Evolutionary conservation across 2,797 vertebrate genomes (phyloP), one percentile per base, ranked within the genome.

Genomic region (Cephalopachus bancanus): DNA sequence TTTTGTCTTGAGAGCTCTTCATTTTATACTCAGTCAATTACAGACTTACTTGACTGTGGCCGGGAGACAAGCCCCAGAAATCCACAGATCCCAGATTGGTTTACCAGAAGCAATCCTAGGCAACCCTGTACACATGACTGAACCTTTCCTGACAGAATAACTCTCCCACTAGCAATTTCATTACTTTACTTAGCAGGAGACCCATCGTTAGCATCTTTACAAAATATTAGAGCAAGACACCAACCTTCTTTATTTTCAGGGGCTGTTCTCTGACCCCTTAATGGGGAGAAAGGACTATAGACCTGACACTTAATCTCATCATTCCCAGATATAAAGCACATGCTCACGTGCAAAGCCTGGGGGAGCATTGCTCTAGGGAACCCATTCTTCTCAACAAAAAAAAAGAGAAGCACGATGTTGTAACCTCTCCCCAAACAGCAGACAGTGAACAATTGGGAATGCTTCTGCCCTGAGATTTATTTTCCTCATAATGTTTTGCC

Each of bases 401-500:
- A 26, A 62, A 37, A 15, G 30, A 17, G 37, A 86, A 44, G 44
- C 44, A 22, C 20, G n/a, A 3, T 6, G 1, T 62, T 30, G 30
- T 65, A 19, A 86, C 51, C 62, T 24, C 15, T 80, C 33, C n/a
- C 22, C 0, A 67, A 83, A 49, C 5, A 37, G 17, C 67, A 81
- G 49, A 65, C 0, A 26, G n/a, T 5, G 30, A 85, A 80, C 78
- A 76, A 33, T 20, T 53, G 72, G 69, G 28, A 85, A 60, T 28
- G 57, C 51, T 87, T 75, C 51, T 71, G 65, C 28, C 55, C 51
- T 17, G 33, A 62, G 24, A 75, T 24, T 89, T 83, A 19, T 10
- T 12, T 69, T 49, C 24, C 17, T 89, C 33, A 71, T 88, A 80
- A 78, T 60, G 14, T 88, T 93, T 92, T 93, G 51, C 62, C 90